Base-by-base conservation (phyloP, 2,797 vertebrate species). In the Leuciscus waleckii region DNA sequence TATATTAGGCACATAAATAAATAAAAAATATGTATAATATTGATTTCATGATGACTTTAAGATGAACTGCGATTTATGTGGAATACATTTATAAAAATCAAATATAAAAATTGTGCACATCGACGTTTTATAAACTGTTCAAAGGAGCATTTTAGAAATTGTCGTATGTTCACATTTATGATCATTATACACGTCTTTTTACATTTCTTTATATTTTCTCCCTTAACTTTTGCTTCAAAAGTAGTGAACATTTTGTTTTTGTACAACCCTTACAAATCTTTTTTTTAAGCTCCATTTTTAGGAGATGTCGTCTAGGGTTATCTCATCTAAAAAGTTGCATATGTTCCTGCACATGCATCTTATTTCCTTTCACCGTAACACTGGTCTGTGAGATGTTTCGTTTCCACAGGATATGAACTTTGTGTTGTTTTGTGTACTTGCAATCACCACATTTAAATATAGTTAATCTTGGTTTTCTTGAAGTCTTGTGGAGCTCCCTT, bases 341-440 rank as follows among this genome's bases (percentile, higher is more conserved):
- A 69, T 29, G 49, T 69, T 76, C 73, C 46, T 54, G 75, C 19
- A 1, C 37, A 49, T 79, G 46, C 26, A 13, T 51, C 7, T 39
- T 71, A 43, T 78, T 61, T 81, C 46, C 46, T 51, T 32, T 70
- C 19, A 68, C 29, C 35, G 9, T 37, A 74, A 74, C n/a, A 41
- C 54, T 58, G 37, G 11, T 61, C 17, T 61, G 70, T 37, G 29
- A 49, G 56, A 63, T 65, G 21, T 2, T 14, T 21, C 2, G 26
- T 41, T 79, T 79, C 29, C 5, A 43, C 83, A 73, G 83, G 68
- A 79, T 79, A 77, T 85, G 83, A 85, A 71, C 76, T 85, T 39
- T 79, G 68, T 85, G 68, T 70, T 79, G 83, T 79, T 79, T 63
- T 78, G 51, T 68, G 74, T 84, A 37, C 65, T 41, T 67, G 16